A percentile compares a stretch with the other conserved stretches of the same genome.
Conservation (phyloP, 2,113 vertebrate species). For the Danionella cerebrum region DNA sequence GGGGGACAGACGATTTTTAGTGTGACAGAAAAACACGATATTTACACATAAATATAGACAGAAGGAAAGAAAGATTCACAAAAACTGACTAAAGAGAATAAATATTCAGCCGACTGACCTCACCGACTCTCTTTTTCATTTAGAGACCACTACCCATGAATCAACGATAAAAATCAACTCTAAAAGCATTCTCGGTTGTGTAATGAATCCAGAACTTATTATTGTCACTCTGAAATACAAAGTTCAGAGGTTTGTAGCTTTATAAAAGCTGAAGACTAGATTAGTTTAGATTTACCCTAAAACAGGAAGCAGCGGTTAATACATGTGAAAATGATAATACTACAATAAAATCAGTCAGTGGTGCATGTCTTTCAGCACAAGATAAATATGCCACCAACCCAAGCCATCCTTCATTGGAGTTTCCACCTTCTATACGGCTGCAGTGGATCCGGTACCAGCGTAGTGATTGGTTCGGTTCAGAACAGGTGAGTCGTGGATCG, state of each 20-base stretch:
- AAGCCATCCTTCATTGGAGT: conserved; percentile 39
- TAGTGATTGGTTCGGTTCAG: conserved; percentile 56
- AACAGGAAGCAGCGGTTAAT: conserved; percentile 43
- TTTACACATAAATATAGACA: conserved; percentile 55
- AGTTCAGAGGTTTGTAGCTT: conserved; percentile 47
- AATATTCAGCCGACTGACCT: conserved; percentile 43
- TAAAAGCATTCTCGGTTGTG: conserved; percentile 22
- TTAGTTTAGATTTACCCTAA: conserved; percentile 21
- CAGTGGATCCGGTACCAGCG: background rate
- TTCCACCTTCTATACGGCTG: too few relatives aligned
- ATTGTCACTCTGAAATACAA: conserved; percentile 17
- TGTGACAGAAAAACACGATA: conserved; percentile 26
- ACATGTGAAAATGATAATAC: conserved; percentile 13
- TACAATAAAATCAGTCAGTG: conserved; percentile 38
- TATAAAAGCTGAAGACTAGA: conserved; percentile 58
- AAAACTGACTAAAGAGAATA: conserved; percentile 46
- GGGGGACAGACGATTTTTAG: conserved; percentile 20
- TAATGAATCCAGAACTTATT: background rate
- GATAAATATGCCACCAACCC: conserved; percentile 22
- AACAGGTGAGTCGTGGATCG: conserved; percentile 88
- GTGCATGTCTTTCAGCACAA: conserved; percentile 28
- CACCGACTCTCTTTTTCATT: conserved; percentile 29
- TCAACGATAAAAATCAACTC: conserved; percentile 24
- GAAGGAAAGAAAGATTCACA: conserved; percentile 11
- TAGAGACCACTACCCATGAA: background rate